phyloP scores from a whole-genome alignment of 2,113 vertebrate species.

The Oxygymnocypris stewartii region DNA sequence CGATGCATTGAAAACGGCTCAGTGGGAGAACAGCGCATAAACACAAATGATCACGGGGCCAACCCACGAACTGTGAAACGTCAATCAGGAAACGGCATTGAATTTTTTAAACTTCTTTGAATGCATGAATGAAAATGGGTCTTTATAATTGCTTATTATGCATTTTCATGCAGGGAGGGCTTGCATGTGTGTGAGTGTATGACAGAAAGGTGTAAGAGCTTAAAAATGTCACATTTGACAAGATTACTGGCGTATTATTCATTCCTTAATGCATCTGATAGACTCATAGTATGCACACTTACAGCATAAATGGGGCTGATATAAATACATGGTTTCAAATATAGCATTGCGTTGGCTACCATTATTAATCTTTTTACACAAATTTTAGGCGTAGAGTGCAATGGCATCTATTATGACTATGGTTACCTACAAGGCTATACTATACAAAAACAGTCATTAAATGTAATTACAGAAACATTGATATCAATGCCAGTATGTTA shows the following conservation, averaged over 20 bases:
- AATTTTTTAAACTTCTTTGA: slow-evolving; percentile 1
- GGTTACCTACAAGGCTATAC: too few relatives aligned
- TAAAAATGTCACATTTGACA: slow-evolving; percentile 10
- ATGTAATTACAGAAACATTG: background rate
- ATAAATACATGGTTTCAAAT: background rate
- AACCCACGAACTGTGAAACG: slow-evolving; percentile 43
- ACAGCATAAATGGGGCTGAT: background rate
- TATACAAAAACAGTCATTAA: background rate
- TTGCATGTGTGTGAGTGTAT: background rate
- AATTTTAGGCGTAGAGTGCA: background rate
- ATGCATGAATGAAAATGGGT: slow-evolving; percentile 33
- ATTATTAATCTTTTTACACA: background rate
- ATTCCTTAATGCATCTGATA: background rate
- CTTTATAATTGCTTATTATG: slow-evolving; percentile 7
- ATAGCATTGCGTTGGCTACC: background rate
- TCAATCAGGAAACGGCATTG: slow-evolving; percentile 37
- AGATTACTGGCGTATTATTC: background rate
- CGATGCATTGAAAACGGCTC: slow-evolving; percentile 36
- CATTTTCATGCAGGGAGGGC: background rate
- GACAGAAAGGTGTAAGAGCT: slow-evolving; percentile 14
- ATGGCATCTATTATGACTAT: background rate
- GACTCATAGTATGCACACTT: background rate
- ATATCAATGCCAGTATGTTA: background rate
- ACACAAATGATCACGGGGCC: background rate
- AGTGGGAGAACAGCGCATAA: background rate